Evolutionary conservation across 2,888 invertebrate species (phyloP).

Genomic region (Epinotia demarniana): DNA sequence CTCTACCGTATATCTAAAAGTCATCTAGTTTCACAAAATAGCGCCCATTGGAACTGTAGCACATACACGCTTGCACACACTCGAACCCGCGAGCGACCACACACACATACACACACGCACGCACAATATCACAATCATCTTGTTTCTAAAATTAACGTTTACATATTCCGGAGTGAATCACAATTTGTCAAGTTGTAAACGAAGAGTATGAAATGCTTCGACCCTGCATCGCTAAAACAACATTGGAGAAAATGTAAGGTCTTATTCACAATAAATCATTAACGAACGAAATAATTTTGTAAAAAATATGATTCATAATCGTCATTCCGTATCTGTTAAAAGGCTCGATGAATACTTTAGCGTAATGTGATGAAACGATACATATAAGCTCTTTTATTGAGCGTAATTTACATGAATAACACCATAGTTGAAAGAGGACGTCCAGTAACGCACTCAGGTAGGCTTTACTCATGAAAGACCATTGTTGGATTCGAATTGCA

Average conservation of each 20-base stretch:
- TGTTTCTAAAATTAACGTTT: conserved; percentile 17
- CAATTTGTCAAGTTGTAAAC: not conserved
- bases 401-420: not conserved
- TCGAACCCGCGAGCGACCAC: conserved; percentile 37
- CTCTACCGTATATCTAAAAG: conserved; percentile 2
- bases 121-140: conserved; percentile 38
- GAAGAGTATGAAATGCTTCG: conserved; percentile 29
- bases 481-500: not conserved
- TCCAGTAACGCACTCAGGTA: not conserved
- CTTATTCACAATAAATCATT: not conserved
- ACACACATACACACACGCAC: conserved; percentile 14
- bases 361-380: not conserved
- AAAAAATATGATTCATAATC: not conserved
- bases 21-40: conserved; percentile 14
- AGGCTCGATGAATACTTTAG: not conserved
- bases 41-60: conserved; percentile 7
- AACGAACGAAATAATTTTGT: not conserved
- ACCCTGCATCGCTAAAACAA: conserved; percentile 3
- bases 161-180: conserved; percentile 11
- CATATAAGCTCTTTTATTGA: not conserved
- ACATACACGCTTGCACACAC: conserved; percentile 13
- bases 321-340: not conserved
- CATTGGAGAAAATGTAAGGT: not conserved
- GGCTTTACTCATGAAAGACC: not conserved
- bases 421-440: not conserved